Base-by-base conservation (phyloP, 1,140 invertebrate species). In the Megalopta genalis region DNA sequence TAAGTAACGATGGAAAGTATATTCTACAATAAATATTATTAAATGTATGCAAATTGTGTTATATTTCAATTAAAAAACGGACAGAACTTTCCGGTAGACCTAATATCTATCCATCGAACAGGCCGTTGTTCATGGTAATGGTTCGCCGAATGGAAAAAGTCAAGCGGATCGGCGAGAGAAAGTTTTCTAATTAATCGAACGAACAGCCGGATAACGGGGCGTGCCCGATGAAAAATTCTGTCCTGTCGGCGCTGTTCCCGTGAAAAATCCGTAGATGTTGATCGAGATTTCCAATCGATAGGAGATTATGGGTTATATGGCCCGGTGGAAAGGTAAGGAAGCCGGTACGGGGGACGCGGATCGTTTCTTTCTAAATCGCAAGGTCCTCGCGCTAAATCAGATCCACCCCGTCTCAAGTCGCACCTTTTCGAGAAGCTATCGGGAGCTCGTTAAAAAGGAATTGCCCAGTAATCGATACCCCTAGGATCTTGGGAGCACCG, bases 361-460 rank as follows among this genome's bases (percentile, higher is more conserved):
- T 59, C 27, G 64, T 60, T 62, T 66, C 32, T 10, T 49, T 77
- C 62, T 60, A 71, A 81, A 71, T 81, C 70, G 66, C 49, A 49
- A 73, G 66, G 49, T 75, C 63, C 52, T 57, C 67, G 8, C 63
- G 65, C 46, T 84, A 87, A 88, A 87, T 87, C 83, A 77, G 76
- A 27, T 21, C 37, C 27, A 25, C 46, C 18, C n/a, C 65, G 27
- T 0, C 46, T 0, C 21, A 10, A 7, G 59, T 32, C 21, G 18
- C 77, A 65, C 37, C 75, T 60, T 81, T 79, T 76, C 65, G 59
- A 79, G 82, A 78, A 80, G 80, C 75, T 84, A 85, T 88, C 77
- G 76, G 46, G 59, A 67, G 69, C 79, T 88, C 83, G 83, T 88
- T 88, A 88, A 87, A 88, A 83, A 80, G 84, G 81, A 88, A 88